A percentile compares a stretch with the other conserved stretches of the same genome.
Evolutionary conservation across 2,797 vertebrate species (phyloP).

Genomic region (Sebastes oblongus): DNA sequence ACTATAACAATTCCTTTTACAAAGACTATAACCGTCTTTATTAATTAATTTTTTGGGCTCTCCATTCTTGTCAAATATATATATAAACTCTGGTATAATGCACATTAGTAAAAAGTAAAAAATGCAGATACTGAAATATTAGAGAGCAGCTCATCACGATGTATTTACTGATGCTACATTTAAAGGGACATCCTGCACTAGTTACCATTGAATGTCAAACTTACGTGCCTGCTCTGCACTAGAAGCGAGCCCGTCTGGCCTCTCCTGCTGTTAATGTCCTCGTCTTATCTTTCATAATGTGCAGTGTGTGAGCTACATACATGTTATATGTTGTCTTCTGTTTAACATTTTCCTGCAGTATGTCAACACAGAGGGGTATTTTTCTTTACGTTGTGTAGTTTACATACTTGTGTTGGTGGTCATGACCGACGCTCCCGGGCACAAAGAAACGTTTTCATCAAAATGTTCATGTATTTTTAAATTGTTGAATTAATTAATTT

Average conservation of each 20-base stretch:
- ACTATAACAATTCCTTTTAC: background rate
- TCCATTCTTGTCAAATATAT: background rate
- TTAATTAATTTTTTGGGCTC: background rate
- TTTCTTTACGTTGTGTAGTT: background rate
- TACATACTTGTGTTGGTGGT: background rate
- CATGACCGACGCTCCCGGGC: background rate
- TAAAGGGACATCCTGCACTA: constrained; percentile 34
- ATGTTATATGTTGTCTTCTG: background rate
- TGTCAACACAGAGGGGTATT: background rate
- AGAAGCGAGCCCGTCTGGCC: background rate
- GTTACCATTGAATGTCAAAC: constrained; percentile 54
- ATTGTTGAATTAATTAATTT: background rate
- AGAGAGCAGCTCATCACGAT: background rate
- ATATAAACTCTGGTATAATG: background rate
- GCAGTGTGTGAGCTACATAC: background rate
- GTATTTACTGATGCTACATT: background rate
- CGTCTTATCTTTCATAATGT: constrained; percentile 18
- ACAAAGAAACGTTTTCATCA: constrained; percentile 9
- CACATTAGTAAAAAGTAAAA: background rate
- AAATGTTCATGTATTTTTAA: constrained; percentile 22
- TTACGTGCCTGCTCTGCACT: constrained; percentile 38
- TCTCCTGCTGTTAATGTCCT: constrained; percentile 1
- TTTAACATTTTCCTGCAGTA: background rate
- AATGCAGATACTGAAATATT: background rate
- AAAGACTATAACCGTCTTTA: background rate